Percentiles rank a stretch among this genome's conserved stretches.
Evolutionary conservation across 1,140 invertebrate genomes (phyloP).

Genomic region (Orussus abietinus): DNA sequence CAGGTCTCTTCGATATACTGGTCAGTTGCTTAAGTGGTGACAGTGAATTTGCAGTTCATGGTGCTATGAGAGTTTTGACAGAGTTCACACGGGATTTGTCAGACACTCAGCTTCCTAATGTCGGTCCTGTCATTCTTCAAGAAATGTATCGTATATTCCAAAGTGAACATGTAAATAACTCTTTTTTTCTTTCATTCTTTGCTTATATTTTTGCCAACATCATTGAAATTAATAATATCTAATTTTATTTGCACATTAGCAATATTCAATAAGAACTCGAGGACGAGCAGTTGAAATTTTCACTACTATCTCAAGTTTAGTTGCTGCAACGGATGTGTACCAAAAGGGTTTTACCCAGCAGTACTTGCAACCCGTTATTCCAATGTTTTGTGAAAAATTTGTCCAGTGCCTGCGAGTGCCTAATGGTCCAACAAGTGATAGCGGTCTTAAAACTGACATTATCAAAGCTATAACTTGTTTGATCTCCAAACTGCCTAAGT

Average conservation of each 20-base stretch:
- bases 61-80: slow-evolving; percentile 73
- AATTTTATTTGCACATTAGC: slow-evolving; percentile 54
- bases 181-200: slow-evolving; percentile 16
- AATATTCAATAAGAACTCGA: slow-evolving; percentile 60
- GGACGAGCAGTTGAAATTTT: slow-evolving; percentile 68
- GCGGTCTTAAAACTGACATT: slow-evolving; percentile 69
- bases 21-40: slow-evolving; percentile 59
- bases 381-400: slow-evolving; percentile 70
- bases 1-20: slow-evolving; percentile 69
- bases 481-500: slow-evolving; percentile 64
- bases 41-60: slow-evolving; percentile 65
- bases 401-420: slow-evolving; percentile 60
- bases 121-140: slow-evolving; percentile 71
- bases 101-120: slow-evolving; percentile 66
- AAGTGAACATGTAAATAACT: slow-evolving; percentile 56
- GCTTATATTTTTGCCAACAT: slow-evolving; percentile 4
- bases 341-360: slow-evolving; percentile 59
- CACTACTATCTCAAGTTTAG: slow-evolving; percentile 58
- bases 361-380: slow-evolving; percentile 64
- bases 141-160: slow-evolving; percentile 74
- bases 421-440: slow-evolving; percentile 60
- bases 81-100: slow-evolving; percentile 70
- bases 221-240: slow-evolving; percentile 2
- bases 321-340: slow-evolving; percentile 57
- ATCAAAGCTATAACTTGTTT: slow-evolving; percentile 67